Evolutionary conservation across 1,140 invertebrate genomes (phyloP), one percentile per base, ranked within the genome.

Genomic region (Brachionus angularis): DNA sequence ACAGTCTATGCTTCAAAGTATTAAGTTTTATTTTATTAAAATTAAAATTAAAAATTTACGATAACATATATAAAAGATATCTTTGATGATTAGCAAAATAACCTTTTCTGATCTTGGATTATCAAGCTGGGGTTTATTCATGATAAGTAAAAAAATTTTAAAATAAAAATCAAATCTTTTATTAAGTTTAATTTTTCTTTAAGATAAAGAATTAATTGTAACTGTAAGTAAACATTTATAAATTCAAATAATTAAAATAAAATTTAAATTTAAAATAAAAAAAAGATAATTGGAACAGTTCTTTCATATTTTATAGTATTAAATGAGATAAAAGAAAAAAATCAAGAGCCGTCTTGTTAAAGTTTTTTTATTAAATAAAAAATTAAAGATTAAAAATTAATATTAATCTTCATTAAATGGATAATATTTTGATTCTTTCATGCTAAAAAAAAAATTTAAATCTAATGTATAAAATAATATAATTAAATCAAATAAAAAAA

Each of bases 1-100:
- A 46, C 42, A 67, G 62, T 47, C 14, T 67, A 18, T 67, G 62
- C 25, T 67, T 67, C 36, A 67, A 67, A 25, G 62, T 47, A 39
- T 12, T 23, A 21, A 58, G 25, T 23, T 21, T 16, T 23, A 21
- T 14, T 18, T 0, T 14, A 7, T 58, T 42, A 58, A 39, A 25
- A n/a, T n/a, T n/a, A 14, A 42, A 14, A 0, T 52, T n/a, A 3
- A 27, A 25, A 27, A 23, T 55, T 21, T 18, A 10, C 21, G 1
- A n/a, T n/a, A n/a, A n/a, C n/a, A 27, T 21, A 8, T 55, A n/a
- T 55, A 34, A 18, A 12, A 58, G 53, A 58, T 58, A 12, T 14
- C 36, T 39, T 3, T 58, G n/a, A 58, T 58, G 53, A 39, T 39
- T 0, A 39, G 39, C 3, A 58, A 58, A 39, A 23, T 58, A 18